Percentiles rank a stretch among this genome's conserved stretches.
These are phyloP conservation scores for Acomys russatus DNA, from an alignment of 2,797 vertebrate species.

Conservation along the genomic window DNA sequence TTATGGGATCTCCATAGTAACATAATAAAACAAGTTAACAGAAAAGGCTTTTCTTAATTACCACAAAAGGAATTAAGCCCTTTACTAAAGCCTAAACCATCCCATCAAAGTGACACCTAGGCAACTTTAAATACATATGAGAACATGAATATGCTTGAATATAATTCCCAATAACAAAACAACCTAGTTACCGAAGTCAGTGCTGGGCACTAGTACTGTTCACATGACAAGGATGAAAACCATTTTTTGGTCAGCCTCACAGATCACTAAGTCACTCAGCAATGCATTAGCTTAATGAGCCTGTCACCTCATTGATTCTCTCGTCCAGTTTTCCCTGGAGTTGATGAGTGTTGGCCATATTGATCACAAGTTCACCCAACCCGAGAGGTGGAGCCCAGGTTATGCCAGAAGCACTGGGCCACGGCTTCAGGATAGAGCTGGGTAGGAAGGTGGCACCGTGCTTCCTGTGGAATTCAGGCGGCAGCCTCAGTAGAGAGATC, in stretches of 20 bases:
- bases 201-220: not conserved
- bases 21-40: conserved; percentile 65
- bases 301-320: no score
- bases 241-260: no score
- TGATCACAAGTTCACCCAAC: no score
- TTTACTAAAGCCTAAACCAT: conserved; percentile 55
- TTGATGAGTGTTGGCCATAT: no score
- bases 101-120: conserved; percentile 62
- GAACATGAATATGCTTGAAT: not conserved
- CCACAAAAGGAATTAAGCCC: conserved; percentile 46
- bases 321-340: no score
- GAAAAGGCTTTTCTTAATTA: conserved; percentile 61
- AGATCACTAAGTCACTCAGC: no score
- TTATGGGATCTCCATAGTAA: conserved; percentile 84
- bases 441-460: no score
- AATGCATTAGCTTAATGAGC: no score
- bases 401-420: no score
- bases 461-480: not conserved
- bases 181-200: conserved; percentile 44
- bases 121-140: conserved; percentile 59
- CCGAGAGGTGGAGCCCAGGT: no score
- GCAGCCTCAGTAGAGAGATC: not conserved
- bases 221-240: conserved; percentile 10
- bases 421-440: no score
- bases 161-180: conserved; percentile 49